Base-by-base conservation (phyloP, 2,888 invertebrate genomes). In the Nomada hirtipes region DNA sequence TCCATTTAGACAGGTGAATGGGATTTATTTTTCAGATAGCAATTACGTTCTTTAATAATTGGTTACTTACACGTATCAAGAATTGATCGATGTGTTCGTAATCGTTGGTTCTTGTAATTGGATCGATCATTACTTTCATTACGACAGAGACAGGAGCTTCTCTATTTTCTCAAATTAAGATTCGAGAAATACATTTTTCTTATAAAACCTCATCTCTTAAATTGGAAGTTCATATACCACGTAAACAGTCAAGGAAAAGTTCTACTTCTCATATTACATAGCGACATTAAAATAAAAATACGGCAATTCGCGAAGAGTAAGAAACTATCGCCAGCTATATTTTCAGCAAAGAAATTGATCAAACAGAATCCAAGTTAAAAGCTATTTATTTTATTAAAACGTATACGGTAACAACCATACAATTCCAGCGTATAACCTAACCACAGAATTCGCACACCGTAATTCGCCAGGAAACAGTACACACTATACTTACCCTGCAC, bases 31-130 rank as follows among this genome's bases (percentile, higher is more conserved):
- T 68, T 42, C 20, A n/a, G 7, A 9, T 3, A 13, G 52, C 44
- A 75, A 78, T 67, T 61, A 44, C 65, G 26, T 71, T 50, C 68
- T 50, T 36, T 65, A 60, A 67, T 72, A 29, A 67, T 72, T 44
- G 52, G 60, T 65, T 61, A 61, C 79, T 78, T 53, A 42, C 47
- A 53, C 53, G 36, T 29, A 65, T 44, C 42, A n/a, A 20, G 11
- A 15, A 50, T 55, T 29, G 52, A 71, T 70, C 50, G 52, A 64
- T 50, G 23, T 52, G 44, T 2, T 42, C 15, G 63, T 13, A 26
- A 59, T 64, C 57, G 29, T 64, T 63, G 44, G 52, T 20, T 57
- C 44, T 2, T 70, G 50, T 23, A 47, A 70, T 59, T 23, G 29
- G 23, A 69, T 57, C 64, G 26, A 20, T 55, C 60, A 44, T 47